Percentiles rank a stretch among this genome's conserved stretches.
Evolutionary conservation across 2,113 vertebrate genomes (phyloP).

Genomic region (Hydrolagus affinis): DNA sequence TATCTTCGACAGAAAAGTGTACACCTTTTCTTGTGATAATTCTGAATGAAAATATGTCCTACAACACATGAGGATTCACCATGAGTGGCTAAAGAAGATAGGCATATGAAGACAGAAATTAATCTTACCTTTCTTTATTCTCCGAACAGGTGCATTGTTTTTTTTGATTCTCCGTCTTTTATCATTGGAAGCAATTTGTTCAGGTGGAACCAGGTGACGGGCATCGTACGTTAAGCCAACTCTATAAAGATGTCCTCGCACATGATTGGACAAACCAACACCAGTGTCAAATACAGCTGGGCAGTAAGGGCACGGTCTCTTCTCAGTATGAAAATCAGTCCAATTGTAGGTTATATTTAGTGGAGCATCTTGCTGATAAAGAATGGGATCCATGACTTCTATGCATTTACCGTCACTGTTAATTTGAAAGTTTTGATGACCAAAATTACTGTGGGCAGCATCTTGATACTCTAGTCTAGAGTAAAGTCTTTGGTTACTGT

Average conservation of each 20-base stretch:
- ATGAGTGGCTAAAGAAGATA: slow-evolving; percentile 27
- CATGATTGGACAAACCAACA: slow-evolving; percentile 85
- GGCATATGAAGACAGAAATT: neutral
- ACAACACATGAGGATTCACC: neutral
- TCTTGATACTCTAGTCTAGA: slow-evolving; percentile 24
- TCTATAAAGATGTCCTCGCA: slow-evolving; percentile 83
- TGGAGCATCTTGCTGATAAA: slow-evolving; percentile 27
- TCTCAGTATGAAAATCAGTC: slow-evolving; percentile 69
- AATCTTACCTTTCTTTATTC: slow-evolving; percentile 75
- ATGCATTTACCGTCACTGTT: slow-evolving; percentile 18
- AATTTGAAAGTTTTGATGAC: slow-evolving; percentile 25
- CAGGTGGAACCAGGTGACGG: slow-evolving; percentile 83
- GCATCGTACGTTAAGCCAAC: slow-evolving; percentile 83
- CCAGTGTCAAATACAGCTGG: slow-evolving; percentile 85
- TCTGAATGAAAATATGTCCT: too few relatives aligned
- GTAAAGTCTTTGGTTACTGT: slow-evolving; percentile 30
- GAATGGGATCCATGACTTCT: slow-evolving; percentile 24
- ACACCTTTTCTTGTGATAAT: too few relatives aligned
- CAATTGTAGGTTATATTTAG: slow-evolving; percentile 40
- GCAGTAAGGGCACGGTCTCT: slow-evolving; percentile 81
- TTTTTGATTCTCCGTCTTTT: slow-evolving; percentile 77
- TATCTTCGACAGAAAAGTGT: too few relatives aligned
- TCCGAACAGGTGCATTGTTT: slow-evolving; percentile 64
- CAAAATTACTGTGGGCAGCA: slow-evolving; percentile 6
- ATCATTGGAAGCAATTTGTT: slow-evolving; percentile 81